Evolutionary conservation across 2,888 invertebrate genomes (phyloP), one percentile per base, ranked within the genome.

Genomic region (Netelia melanura): DNA sequence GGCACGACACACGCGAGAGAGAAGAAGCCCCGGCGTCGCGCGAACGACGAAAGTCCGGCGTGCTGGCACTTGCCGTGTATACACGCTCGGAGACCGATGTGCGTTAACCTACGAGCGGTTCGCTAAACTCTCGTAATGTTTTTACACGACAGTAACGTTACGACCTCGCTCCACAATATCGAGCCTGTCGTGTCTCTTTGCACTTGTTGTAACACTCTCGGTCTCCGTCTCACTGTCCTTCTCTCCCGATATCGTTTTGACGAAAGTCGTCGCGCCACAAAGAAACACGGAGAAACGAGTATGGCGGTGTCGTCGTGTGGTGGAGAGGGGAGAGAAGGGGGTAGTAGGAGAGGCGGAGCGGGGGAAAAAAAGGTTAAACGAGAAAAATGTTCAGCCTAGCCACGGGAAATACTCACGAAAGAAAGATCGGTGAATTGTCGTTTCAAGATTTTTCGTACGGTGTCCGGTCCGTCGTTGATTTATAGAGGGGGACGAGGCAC

Each of bases 131-230:
- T 58, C 77, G 77, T 67, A 43, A 43, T 48, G 48, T 48, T 14
- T 14, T 48, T 14, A 48, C 68, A 48, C 61, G 30, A 30, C 30
- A 30, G 30, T 5, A 30, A 5, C 30, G 61, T 17, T 38, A 43
- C 62, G 70, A 70, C 70, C 78, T 78, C 78, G 78, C 65, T 78
- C 70, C 78, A 68, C 38, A 62, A 70, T 70, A 61, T 52, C 62
- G 70, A 52, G 52, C 70, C 38, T 52, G 21, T 61, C 30, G 48
- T 48, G 48, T 48, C 48, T 14, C 14, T 14, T 48, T 14, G 48
- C 48, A 48, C 48, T 48, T 48, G 48, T 48, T 48, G 48, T 5
- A 38, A 38, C 38, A 38, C 38, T 38, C 38, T 38, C 38, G 6
- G 38, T 38, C 38, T 38, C 6, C 38, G 38, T 38, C 38, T 38